Evolutionary conservation across 2,113 vertebrate species (phyloP), one percentile per base, ranked within the genome.

Genomic region (Diadophis punctatus): DNA sequence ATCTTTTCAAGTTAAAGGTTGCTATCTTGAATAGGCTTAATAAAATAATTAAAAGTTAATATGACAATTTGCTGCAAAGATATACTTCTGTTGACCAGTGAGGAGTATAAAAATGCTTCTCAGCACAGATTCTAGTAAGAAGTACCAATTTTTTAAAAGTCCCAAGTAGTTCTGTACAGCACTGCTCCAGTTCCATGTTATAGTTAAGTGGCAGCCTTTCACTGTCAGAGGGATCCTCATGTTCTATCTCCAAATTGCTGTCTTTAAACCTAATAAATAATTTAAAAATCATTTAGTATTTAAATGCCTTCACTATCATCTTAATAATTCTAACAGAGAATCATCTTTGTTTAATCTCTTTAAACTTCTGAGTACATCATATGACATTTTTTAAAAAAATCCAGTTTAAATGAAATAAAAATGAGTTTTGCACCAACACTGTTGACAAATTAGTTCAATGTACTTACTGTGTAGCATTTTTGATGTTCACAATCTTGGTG

Each of bases 61-160:
- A 27, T 10, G 52, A 25, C 34, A 56, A 14, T 87, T 58, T 88
- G 4, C 86, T 51, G 52, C n/a, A 3, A 58, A n/a, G 1, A 18
- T 53, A 52, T 87, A 56, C 60, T 34, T 88, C 53, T 34, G 27
- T 55, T 80, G 51, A 22, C 46, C 6, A 2, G 48, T 43, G 16
- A 88, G 53, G 2, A 46, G 14, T 80, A 22, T 43, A 88, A 23
- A 88, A 74, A 90, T 86, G 89, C n/a, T 90, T 49, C 3, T 58
- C 16, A 85, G 23, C 4, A 12, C 22, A 9, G 1, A 86, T 88
- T 46, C 46, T 0, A 68, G 90, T 18, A 0, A 90, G 0, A 14
- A 46, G 86, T 96, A 99, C 99, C 99, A 99, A 98, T 90, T 97
- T 97, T 49, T 98, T 95, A 16, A 99, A 91, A 3, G 97, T 94